Percentiles rank a stretch among this genome's conserved stretches.
Evolutionary conservation across 2,888 invertebrate genomes (phyloP).

Genomic region (Electrophaes corylata): DNA sequence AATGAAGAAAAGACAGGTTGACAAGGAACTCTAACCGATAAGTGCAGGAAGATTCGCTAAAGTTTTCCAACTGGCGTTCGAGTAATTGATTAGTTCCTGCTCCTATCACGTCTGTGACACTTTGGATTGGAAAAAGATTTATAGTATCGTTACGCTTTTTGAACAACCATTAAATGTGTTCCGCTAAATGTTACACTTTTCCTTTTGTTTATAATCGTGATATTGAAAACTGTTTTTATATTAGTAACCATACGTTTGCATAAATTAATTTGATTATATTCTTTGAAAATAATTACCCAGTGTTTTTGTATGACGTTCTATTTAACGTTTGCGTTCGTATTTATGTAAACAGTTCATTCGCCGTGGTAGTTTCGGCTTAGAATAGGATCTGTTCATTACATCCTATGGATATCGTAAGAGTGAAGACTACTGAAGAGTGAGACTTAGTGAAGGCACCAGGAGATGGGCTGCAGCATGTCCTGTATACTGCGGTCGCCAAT

Average conservation of each 20-base stretch:
- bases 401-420: too few relatives aligned
- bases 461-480: too few relatives aligned
- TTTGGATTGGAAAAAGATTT: slow-evolving; percentile 48
- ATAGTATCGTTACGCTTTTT: slow-evolving; percentile 53
- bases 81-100: slow-evolving; percentile 31
- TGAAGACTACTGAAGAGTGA: too few relatives aligned
- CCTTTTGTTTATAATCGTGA: slow-evolving; percentile 45
- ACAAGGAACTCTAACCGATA: slow-evolving; percentile 15
- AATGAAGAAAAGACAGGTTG: slow-evolving; percentile 3
- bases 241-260: neutral
- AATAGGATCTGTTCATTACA: too few relatives aligned
- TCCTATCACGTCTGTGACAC: slow-evolving; percentile 33
- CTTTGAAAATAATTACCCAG: neutral
- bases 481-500: too few relatives aligned
- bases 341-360: neutral
- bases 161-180: slow-evolving; percentile 47
- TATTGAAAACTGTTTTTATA: slow-evolving; percentile 35
- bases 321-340: too few relatives aligned
- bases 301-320: too few relatives aligned
- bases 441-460: too few relatives aligned
- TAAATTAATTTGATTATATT: neutral
- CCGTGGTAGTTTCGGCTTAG: too few relatives aligned
- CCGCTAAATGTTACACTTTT: slow-evolving; percentile 48
- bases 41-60: slow-evolving; percentile 19
- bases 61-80: slow-evolving; percentile 25